These are phyloP conservation scores for Xanthia togata DNA, from an alignment of 2,888 invertebrate species.

Conservation along the genomic window DNA sequence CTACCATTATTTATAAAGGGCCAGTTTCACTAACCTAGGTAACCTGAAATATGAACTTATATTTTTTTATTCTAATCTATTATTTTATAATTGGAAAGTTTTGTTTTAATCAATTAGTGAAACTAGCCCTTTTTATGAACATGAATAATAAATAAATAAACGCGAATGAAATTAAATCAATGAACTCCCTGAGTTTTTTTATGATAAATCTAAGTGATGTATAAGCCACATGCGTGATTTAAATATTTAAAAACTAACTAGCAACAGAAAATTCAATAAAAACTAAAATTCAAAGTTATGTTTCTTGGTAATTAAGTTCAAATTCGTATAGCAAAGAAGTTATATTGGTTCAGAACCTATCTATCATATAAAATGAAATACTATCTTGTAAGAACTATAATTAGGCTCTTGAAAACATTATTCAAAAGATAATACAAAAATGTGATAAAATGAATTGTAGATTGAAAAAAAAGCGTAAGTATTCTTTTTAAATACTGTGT, in stretches of 20 bases:
- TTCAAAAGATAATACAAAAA: conserved; percentile 74
- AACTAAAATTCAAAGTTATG: conserved; percentile 53
- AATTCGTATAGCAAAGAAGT: conserved; percentile 61
- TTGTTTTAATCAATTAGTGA: conserved; percentile 38
- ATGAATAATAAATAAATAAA: conserved; percentile 64
- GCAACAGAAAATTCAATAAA: conserved; percentile 58
- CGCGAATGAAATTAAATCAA: conserved; percentile 58
- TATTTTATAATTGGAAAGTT: conserved; percentile 41
- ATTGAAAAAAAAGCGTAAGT: conserved; percentile 77
- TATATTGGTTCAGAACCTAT: conserved; percentile 57
- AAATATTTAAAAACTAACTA: conserved; percentile 59
- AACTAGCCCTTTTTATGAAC: conserved; percentile 49
- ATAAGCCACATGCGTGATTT: conserved; percentile 78
- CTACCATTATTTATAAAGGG: conserved; percentile 45
- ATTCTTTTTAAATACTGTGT: conserved; percentile 81
- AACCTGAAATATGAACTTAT: conserved; percentile 21
- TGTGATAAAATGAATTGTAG: conserved; percentile 65
- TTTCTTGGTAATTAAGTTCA: conserved; percentile 63
- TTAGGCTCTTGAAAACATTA: conserved; percentile 72
- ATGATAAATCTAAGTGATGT: conserved; percentile 65
- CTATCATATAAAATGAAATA: conserved; percentile 50
- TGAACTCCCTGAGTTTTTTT: conserved; percentile 54
- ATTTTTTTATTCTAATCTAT: conserved; percentile 25
- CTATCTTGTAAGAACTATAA: conserved; percentile 64
- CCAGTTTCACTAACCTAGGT: conserved; percentile 47